A percentile compares a stretch with the other conserved stretches of the same genome.
Evolutionary conservation across 2,888 invertebrate species (phyloP).

Genomic region (Drosophila greeni): DNA sequence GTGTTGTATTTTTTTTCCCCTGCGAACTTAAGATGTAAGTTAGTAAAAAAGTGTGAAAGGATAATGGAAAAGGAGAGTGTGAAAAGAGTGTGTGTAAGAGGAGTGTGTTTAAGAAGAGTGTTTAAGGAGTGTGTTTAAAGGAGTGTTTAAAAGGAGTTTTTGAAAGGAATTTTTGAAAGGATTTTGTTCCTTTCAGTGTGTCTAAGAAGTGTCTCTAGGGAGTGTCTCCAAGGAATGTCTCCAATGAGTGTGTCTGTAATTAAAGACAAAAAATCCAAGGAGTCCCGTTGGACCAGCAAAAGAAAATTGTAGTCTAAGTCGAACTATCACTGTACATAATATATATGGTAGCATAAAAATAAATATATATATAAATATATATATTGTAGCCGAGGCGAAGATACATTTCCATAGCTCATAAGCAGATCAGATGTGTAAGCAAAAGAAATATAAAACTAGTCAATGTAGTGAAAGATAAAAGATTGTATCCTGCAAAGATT

Average conservation of each 20-base stretch:
- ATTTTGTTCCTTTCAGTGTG: too few species aligned
- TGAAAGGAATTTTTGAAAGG: too few species aligned
- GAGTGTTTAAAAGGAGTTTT: too few species aligned
- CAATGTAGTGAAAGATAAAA: conserved; percentile 8
- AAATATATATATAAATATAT: background rate
- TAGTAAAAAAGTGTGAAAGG: background rate
- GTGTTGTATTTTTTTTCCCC: background rate
- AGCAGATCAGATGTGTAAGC: conserved; percentile 36
- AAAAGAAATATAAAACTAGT: conserved; percentile 19
- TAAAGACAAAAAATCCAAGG: background rate
- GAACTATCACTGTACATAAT: conserved; percentile 41
- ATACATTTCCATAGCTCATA: conserved; percentile 61
- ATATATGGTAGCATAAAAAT: conserved; percentile 21
- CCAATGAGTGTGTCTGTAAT: background rate
- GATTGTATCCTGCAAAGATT: too few species aligned
- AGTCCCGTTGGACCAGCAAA: conserved; percentile 31
- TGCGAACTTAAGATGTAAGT: conserved; percentile 12
- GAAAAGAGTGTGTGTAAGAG: background rate
- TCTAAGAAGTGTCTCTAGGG: too few species aligned
- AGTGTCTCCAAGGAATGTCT: conserved; percentile 8
- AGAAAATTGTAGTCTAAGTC: conserved; percentile 20
- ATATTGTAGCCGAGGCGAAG: conserved; percentile 7
- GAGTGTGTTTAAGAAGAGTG: background rate
- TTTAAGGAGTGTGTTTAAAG: too few species aligned
- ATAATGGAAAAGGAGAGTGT: too few species aligned